Percentiles rank a stretch among this genome's conserved stretches.
phyloP scores from a whole-genome alignment of 2,113 vertebrate species.

The Turnix velox region DNA sequence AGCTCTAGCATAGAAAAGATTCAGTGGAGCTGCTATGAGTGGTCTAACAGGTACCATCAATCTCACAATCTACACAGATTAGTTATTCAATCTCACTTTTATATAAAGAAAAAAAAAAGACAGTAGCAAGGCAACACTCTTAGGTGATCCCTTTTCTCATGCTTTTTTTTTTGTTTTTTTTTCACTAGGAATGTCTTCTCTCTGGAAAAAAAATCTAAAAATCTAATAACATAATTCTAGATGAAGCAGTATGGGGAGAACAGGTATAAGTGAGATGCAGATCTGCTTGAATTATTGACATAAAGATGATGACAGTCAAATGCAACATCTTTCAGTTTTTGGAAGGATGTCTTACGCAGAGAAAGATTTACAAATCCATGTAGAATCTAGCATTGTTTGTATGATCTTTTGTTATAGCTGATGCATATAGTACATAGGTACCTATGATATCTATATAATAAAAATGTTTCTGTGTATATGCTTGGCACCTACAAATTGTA shows the following conservation, averaged over 20 bases:
- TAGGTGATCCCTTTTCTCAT: neutral
- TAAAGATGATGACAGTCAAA: neutral
- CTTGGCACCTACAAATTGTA: slow-evolving; percentile 23
- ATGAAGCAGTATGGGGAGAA: neutral
- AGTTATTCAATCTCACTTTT: neutral
- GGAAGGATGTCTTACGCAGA: neutral
- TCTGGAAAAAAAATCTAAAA: neutral
- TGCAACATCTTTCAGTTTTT: neutral
- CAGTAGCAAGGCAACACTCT: neutral
- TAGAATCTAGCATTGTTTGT: neutral
- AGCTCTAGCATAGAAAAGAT: neutral
- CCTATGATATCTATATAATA: slow-evolving; percentile 15
- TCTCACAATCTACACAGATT: neutral
- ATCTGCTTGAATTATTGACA: neutral
- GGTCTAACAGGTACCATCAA: neutral
- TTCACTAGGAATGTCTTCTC: neutral
- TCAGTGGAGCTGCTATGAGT: neutral
- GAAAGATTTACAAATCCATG: neutral
- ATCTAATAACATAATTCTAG: neutral
- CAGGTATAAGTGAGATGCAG: neutral
- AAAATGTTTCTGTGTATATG: neutral
- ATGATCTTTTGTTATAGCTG: neutral
- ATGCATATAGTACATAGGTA: neutral
- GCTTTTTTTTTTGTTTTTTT: neutral
- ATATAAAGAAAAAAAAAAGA: neutral